phyloP scores from a whole-genome alignment of 2,113 vertebrate genomes.

The Laterallus jamaicensis region DNA sequence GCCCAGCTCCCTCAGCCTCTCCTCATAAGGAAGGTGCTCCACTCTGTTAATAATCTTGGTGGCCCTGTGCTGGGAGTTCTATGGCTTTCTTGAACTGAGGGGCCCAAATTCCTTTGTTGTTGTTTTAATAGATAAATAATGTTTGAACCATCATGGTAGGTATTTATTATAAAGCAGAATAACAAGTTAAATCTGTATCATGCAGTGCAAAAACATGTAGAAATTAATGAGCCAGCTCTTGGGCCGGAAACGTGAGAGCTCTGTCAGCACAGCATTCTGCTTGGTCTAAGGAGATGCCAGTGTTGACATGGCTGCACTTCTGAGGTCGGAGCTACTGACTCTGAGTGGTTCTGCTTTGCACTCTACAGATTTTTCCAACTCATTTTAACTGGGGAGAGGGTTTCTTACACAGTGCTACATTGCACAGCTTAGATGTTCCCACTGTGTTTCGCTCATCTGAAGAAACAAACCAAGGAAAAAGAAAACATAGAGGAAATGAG shows the following conservation, averaged over 20 bases:
- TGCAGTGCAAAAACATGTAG: neutral
- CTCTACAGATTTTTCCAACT: neutral
- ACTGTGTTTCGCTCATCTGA: neutral
- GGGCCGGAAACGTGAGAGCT: neutral
- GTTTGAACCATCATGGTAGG: neutral
- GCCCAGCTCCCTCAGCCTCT: no score
- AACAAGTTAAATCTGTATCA: neutral
- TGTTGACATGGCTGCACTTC: neutral
- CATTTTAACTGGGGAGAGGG: neutral
- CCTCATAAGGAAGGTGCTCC: no score
- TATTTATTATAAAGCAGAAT: neutral
- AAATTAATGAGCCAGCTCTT: neutral
- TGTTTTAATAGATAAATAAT: neutral
- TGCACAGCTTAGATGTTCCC: neutral
- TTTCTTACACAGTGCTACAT: neutral
- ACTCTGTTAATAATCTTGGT: no score
- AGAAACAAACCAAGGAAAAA: neutral
- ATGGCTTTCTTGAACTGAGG: no score
- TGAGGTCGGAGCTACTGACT: neutral
- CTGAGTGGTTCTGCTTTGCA: neutral
- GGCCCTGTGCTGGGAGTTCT: no score
- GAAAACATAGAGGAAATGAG: neutral
- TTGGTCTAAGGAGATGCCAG: fast-evolving
- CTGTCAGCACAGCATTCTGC: neutral
- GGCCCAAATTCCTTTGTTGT: neutral